Percentiles rank a stretch among this genome's conserved stretches.
phyloP scores from a whole-genome alignment of 2,113 vertebrate genomes.

The Aepyceros melampus region DNA sequence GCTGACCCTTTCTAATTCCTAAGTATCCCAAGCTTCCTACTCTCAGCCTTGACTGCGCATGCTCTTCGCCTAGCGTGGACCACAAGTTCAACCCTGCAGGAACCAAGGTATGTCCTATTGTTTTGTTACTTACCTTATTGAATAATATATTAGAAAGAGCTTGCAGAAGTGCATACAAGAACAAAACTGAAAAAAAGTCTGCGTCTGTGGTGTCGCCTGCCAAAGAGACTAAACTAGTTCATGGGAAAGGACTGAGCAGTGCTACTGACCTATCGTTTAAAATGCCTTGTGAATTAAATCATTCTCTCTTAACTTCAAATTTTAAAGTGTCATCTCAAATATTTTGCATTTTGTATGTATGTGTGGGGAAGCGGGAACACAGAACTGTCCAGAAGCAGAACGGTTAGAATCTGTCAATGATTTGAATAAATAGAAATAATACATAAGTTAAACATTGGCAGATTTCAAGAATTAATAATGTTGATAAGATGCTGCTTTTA shows the following conservation, averaged over 20 bases:
- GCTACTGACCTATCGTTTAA: not conserved
- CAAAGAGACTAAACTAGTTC: not conserved
- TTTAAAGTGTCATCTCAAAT: not conserved
- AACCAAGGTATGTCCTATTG: not conserved
- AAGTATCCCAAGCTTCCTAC: not conserved
- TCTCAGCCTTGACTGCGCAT: not conserved
- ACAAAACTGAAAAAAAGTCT: not conserved
- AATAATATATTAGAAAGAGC: not conserved
- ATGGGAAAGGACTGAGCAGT: not conserved
- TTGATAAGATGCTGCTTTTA: not conserved
- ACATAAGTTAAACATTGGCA: not conserved
- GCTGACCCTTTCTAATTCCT: not conserved
- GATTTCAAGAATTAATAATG: not conserved
- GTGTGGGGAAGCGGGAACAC: fast-evolving
- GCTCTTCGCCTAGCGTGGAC: not conserved
- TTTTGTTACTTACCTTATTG: not conserved
- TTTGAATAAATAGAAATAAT: not conserved
- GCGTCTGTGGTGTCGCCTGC: not conserved
- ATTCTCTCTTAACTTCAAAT: not conserved
- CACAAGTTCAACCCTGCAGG: not conserved
- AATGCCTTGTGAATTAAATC: not conserved
- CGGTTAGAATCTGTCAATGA: not conserved
- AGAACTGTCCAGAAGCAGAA: not conserved
- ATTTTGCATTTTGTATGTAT: not conserved
- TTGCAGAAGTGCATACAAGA: not conserved